Conservation (phyloP, 2,888 invertebrate species). For the Zaprionus bogoriensis region DNA sequence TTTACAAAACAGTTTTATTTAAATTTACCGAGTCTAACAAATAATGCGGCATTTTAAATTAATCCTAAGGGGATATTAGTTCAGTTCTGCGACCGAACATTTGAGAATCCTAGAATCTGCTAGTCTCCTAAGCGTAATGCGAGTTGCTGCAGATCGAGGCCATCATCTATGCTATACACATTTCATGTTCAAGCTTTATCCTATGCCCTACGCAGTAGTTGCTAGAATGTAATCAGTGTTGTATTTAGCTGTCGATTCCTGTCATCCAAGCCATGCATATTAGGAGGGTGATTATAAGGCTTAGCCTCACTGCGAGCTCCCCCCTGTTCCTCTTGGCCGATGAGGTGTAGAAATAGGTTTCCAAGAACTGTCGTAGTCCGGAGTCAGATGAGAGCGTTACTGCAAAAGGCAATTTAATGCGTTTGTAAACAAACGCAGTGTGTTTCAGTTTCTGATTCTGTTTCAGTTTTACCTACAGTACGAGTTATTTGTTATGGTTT, state of each 20-base stretch:
- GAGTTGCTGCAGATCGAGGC: slow-evolving; percentile 31
- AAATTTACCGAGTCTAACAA: slow-evolving; percentile 25
- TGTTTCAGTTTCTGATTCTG: slow-evolving; percentile 22
- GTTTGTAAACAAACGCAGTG: slow-evolving; percentile 28
- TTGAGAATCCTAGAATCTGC: slow-evolving; percentile 11
- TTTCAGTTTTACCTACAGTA: slow-evolving; percentile 9
- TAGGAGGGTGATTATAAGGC: slow-evolving; percentile 28
- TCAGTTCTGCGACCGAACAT: not conserved
- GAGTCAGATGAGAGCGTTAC: slow-evolving; percentile 81
- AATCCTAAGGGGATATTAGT: slow-evolving; percentile 3
- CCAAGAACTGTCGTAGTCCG: slow-evolving; percentile 78
- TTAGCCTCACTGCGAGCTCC: not conserved
- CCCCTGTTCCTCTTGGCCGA: slow-evolving; percentile 33
- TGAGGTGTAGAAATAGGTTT: slow-evolving; percentile 77
- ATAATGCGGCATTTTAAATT: slow-evolving; percentile 15
- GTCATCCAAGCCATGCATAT: slow-evolving; percentile 38
- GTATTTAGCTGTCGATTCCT: slow-evolving; percentile 52
- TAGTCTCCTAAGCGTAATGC: slow-evolving; percentile 39
- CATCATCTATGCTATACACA: slow-evolving; percentile 58
- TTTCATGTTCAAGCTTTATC: slow-evolving; percentile 40
- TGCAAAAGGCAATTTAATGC: slow-evolving; percentile 56
- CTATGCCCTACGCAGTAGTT: slow-evolving; percentile 26
- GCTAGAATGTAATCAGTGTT: slow-evolving; percentile 36
- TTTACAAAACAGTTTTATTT: slow-evolving; percentile 54
- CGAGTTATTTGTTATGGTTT: slow-evolving; percentile 17